A percentile compares a stretch with the other conserved stretches of the same genome.
Evolutionary conservation across 2,797 vertebrate genomes (phyloP).

Genomic region (Lemur catta): DNA sequence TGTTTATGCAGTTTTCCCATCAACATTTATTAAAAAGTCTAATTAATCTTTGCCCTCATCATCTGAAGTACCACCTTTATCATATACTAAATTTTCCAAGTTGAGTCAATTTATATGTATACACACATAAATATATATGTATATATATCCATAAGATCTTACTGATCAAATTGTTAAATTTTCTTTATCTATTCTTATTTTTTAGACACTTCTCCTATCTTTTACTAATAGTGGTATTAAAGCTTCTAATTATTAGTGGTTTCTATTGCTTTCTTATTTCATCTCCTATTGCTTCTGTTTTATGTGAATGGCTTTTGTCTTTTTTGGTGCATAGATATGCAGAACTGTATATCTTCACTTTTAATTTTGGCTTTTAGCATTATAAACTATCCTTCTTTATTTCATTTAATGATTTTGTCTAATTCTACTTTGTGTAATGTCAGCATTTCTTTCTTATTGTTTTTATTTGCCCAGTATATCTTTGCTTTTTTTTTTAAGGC

Average conservation of each 20-base stretch:
- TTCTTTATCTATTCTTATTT: neutral
- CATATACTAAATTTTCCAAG: neutral
- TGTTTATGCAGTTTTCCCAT: neutral
- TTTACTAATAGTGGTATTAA: neutral
- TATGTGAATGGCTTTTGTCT: neutral
- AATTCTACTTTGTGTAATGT: neutral
- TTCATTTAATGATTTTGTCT: slow-evolving; percentile 8
- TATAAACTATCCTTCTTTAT: slow-evolving; percentile 1
- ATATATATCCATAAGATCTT: neutral
- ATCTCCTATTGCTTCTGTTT: slow-evolving; percentile 7
- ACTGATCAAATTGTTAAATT: neutral
- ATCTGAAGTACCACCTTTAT: neutral
- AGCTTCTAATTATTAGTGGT: neutral
- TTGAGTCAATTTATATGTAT: neutral
- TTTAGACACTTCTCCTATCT: neutral
- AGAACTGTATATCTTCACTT: neutral
- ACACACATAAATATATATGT: neutral
- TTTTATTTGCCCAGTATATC: neutral
- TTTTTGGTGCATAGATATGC: neutral
- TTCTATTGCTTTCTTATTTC: neutral
- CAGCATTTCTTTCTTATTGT: neutral
- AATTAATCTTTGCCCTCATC: neutral
- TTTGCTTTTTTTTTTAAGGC: neutral
- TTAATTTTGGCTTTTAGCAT: slow-evolving; percentile 5
- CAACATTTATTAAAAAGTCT: neutral